Conservation (phyloP, 1,140 invertebrate genomes). For the Streblospio benedicti region DNA sequence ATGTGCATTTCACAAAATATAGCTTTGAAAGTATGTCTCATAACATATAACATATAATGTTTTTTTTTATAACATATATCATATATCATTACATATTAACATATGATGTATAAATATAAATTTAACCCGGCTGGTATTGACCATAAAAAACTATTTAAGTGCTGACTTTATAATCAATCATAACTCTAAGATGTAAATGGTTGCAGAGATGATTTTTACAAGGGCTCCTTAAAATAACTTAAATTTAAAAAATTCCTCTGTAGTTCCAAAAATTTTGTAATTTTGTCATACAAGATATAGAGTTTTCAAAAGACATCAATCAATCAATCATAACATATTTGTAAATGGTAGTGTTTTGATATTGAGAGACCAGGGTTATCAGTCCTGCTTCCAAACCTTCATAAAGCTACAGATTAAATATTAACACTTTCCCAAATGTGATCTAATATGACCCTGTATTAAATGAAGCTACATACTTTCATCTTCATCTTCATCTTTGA, state of each 20-base stretch:
- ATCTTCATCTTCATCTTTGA: background rate
- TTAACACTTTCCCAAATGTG: background rate
- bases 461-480: background rate
- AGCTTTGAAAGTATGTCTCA: background rate
- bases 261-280: too few species aligned
- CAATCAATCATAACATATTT: background rate
- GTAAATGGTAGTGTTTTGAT: background rate
- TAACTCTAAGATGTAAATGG: too few species aligned
- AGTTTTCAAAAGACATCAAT: too few species aligned
- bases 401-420: background rate
- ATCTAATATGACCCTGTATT: background rate
- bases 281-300: too few species aligned
- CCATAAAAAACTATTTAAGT: too few species aligned
- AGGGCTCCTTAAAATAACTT: too few species aligned
- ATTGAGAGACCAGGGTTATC: background rate
- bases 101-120: background rate
- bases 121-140: background rate
- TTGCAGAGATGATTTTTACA: too few species aligned
- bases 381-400: background rate
- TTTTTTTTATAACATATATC: background rate
- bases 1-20: background rate
- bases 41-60: background rate
- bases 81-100: background rate
- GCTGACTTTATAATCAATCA: too few species aligned
- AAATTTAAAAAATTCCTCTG: too few species aligned